These are phyloP conservation scores for Marasmarcha lunaedactyla DNA, from an alignment of 2,888 invertebrate species.

Conservation along the genomic window DNA sequence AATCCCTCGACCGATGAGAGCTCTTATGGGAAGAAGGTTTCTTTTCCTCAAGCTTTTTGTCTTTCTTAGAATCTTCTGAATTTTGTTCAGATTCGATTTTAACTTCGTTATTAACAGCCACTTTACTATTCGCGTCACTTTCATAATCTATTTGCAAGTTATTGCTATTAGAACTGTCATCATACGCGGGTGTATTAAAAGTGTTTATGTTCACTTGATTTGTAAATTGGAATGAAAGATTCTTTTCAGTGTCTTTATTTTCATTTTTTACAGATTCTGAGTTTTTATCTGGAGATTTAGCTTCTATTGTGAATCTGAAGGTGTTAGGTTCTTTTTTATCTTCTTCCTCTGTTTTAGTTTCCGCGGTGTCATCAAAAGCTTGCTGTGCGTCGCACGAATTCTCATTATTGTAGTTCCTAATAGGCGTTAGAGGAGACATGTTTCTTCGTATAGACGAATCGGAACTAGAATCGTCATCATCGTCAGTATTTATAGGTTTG, in stretches of 20 bases:
- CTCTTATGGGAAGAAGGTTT: slow-evolving; percentile 40
- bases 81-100: slow-evolving; percentile 43
- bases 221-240: slow-evolving; percentile 43
- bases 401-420: slow-evolving; percentile 57
- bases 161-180: slow-evolving; percentile 59
- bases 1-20: slow-evolving; percentile 51
- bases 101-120: slow-evolving; percentile 32
- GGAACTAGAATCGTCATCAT: slow-evolving; percentile 51
- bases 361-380: slow-evolving; percentile 44
- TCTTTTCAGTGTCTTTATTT: slow-evolving; percentile 36
- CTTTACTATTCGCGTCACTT: slow-evolving; percentile 58
- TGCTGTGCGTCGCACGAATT: slow-evolving; percentile 62
- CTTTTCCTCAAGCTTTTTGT: slow-evolving; percentile 39
- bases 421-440: slow-evolving; percentile 60
- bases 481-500: slow-evolving; percentile 35
- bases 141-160: slow-evolving; percentile 58
- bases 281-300: slow-evolving; percentile 37
- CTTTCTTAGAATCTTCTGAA: slow-evolving; percentile 42
- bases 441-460: slow-evolving; percentile 53
- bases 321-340: slow-evolving; percentile 36
- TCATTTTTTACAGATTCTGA: slow-evolving; percentile 28
- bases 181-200: slow-evolving; percentile 47
- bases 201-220: slow-evolving; percentile 51
- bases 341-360: slow-evolving; percentile 30
- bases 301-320: slow-evolving; percentile 51